Conservation (phyloP, 2,888 invertebrate genomes). For the Eulithis testata region DNA sequence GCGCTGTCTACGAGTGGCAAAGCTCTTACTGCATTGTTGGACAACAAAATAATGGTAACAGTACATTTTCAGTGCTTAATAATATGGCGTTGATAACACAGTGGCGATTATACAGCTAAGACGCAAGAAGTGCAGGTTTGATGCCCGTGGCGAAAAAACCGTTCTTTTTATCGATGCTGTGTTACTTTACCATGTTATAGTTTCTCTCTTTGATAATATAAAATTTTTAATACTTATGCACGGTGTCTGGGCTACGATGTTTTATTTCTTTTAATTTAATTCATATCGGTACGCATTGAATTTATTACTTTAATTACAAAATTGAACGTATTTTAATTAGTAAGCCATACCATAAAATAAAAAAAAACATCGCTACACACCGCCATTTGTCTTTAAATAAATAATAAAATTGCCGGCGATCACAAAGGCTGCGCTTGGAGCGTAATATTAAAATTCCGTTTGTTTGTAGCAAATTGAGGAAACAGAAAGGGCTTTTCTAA, state of each 20-base stretch:
- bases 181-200: too few species aligned
- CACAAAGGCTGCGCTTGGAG: constrained; percentile 54
- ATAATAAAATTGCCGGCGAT: constrained; percentile 55
- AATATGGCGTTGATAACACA: too few species aligned
- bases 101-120: not conserved
- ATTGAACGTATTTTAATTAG: not conserved
- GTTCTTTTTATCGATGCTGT: too few species aligned
- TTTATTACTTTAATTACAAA: not conserved
- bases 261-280: too few species aligned
- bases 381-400: constrained; percentile 38
- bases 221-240: too few species aligned
- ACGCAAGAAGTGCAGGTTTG: not conserved
- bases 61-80: too few species aligned
- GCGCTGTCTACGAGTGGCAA: not conserved
- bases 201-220: too few species aligned
- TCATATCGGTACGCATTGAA: not conserved
- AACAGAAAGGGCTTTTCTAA: constrained; percentile 68
- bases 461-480: constrained; percentile 69
- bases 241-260: too few species aligned
- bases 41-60: too few species aligned
- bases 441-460: constrained; percentile 72
- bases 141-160: too few species aligned
- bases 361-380: constrained; percentile 8
- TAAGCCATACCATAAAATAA: not conserved
- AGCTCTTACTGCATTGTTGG: too few species aligned